Percentiles rank a stretch among this genome's conserved stretches.
These are phyloP conservation scores for Pammene fasciana DNA, from an alignment of 2,888 invertebrate genomes.

Conservation along the genomic window DNA sequence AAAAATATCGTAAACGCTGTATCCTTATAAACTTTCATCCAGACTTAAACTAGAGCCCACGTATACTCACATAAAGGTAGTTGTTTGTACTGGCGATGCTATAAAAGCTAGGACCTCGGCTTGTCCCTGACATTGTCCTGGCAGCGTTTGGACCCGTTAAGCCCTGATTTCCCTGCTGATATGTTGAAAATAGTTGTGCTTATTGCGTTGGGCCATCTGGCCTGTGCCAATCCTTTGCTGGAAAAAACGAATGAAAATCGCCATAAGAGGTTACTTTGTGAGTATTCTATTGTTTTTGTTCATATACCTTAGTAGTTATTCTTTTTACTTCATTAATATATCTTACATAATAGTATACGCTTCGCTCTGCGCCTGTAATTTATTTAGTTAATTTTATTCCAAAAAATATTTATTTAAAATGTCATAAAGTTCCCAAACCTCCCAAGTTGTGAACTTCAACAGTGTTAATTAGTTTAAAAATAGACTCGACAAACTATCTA, in stretches of 20 bases:
- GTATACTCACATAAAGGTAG: slow-evolving; percentile 60
- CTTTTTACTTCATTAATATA: no score
- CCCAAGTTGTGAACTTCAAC: no score
- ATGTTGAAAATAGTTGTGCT: slow-evolving; percentile 61
- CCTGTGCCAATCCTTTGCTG: slow-evolving; percentile 36
- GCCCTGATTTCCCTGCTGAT: slow-evolving; percentile 45
- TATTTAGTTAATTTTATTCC: no score
- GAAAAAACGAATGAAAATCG: slow-evolving; percentile 43
- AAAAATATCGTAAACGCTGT: slow-evolving; percentile 48
- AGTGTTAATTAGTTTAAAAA: neutral
- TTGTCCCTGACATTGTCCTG: slow-evolving; percentile 79
- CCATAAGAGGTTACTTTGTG: slow-evolving; percentile 67
- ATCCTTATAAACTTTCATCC: slow-evolving; percentile 76
- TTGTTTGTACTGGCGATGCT: slow-evolving; percentile 67
- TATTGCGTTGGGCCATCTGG: slow-evolving; percentile 50
- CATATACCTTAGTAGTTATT: no score
- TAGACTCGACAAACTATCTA: no score
- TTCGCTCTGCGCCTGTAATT: no score
- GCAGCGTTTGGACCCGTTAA: slow-evolving; percentile 48
- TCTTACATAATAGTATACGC: no score
- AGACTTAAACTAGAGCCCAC: slow-evolving; percentile 76
- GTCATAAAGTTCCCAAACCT: no score
- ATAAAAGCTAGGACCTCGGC: slow-evolving; percentile 76
- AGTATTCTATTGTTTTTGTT: slow-evolving; percentile 50
- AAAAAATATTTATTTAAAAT: no score